A percentile compares a stretch with the other conserved stretches of the same genome.
Evolutionary conservation across 1,140 invertebrate species (phyloP).

Genomic region (Hycleus cichorii): DNA sequence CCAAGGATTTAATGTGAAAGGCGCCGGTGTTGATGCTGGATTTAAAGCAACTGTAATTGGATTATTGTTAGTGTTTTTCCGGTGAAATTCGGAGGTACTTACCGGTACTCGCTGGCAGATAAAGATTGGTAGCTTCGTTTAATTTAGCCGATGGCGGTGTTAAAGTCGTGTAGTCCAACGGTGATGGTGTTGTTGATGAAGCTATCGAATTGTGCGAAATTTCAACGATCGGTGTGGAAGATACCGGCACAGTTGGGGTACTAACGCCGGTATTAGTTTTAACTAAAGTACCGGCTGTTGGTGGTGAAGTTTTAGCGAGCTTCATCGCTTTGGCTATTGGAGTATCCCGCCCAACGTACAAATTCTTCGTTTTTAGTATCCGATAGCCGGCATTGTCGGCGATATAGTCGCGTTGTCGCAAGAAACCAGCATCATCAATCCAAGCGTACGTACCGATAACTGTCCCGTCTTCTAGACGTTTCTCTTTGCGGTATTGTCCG

Average conservation of each 20-base stretch:
- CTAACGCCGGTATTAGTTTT: constrained; percentile 15
- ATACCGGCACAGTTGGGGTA: constrained; percentile 22
- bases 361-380: constrained; percentile 71
- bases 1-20: constrained; percentile 5
- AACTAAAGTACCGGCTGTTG: constrained; percentile 53
- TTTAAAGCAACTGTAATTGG: neutral
- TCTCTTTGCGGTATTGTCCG: constrained; percentile 82
- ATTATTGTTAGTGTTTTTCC: neutral
- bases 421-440: constrained; percentile 74
- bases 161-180: neutral
- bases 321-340: constrained; percentile 60
- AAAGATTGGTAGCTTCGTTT: neutral
- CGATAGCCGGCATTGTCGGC: constrained; percentile 73
- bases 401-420: constrained; percentile 78
- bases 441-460: constrained; percentile 71
- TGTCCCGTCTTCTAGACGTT: constrained; percentile 72
- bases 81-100: neutral
- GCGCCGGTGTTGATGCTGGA: constrained; percentile 6
- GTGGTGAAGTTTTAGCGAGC: constrained; percentile 60
- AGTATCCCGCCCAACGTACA: constrained; percentile 64
- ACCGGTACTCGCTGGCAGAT: neutral
- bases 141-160: neutral
- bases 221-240: constrained; percentile 19
- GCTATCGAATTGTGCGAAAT: constrained; percentile 25
- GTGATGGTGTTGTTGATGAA: neutral